Base-by-base conservation (phyloP, 2,888 invertebrate genomes). In the Mythimna ferrago region DNA sequence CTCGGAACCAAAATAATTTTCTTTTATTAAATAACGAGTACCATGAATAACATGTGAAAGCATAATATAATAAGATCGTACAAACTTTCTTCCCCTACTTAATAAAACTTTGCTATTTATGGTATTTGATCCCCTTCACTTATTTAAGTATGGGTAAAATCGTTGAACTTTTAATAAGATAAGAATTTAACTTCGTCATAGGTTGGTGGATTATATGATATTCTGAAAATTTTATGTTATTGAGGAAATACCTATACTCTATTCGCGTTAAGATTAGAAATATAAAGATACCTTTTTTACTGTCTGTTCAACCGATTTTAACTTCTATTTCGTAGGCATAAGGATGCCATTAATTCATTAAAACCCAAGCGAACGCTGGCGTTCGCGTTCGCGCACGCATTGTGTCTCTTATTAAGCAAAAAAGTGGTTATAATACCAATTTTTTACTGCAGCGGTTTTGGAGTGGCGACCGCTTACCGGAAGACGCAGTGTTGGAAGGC, bases 81-180 rank as follows among this genome's bases (percentile, higher is more conserved):
- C 70, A 71, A 83, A 84, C 51, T 73, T 76, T 61, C 51, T 26
- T 44, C 58, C 71, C 71, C 60, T 41, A 62, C 64, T 71, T 78
- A 76, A 71, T 80, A 83, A 80, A 82, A 83, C 74, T 84, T 84
- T 56, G 66, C 61, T 86, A 78, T 86, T 86, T 84, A 85, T 84
- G 84, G 64, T 70, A 76, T 85, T 76, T 80, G 73, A 78, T 81
- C 65, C 66, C 63, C 71, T 84, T 71, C 58, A 78, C 60, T 73
- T 66, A 79, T 66, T 58, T 80, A 83, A 35, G 79, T 67, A 79
- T 70, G 67, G 83, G 78, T 80, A 78, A 79, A 66, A 74, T 81
- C 79, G 71, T 80, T 73, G 58, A 83, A 81, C 80, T 81, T 81
- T 81, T 81, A 80, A 83, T 73, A 83, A 83, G 74, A 81, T 71